Evolutionary conservation across 2,888 invertebrate species (phyloP), one percentile per base, ranked within the genome.

Genomic region (Micoletzkya japonica): DNA sequence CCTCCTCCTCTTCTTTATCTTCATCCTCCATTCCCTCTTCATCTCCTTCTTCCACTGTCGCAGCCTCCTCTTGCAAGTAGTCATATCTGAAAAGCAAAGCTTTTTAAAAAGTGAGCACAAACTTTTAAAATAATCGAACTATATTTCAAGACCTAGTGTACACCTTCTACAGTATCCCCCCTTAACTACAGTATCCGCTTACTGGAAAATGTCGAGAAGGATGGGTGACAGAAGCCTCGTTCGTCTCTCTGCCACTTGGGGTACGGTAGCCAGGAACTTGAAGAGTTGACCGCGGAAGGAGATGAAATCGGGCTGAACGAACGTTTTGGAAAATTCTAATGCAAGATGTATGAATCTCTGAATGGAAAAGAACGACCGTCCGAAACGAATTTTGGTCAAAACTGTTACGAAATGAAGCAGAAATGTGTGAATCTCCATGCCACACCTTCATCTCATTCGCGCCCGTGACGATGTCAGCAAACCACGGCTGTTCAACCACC

Each of bases 281-380:
- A 94, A 91, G n/a, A 95, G 86, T 66, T 93, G 88, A 76, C 91
- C 89, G 77, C 94, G 90, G 85, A 92, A 92, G 86, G 93, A 92
- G 10, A 89, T 87, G 79, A 90, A 89, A 88, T 93, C 92, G 1
- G 91, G 54, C 54, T 54, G 17, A 54, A 54, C 7, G 7, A 44
- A 20, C 10, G 44, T 44, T 44, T 20, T 14, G n/a, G n/a, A n/a
- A n/a, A n/a, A n/a, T n/a, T n/a, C n/a, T n/a, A n/a, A n/a, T n/a
- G n/a, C n/a, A n/a, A n/a, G n/a, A n/a, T n/a, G n/a, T n/a, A 3
- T 39, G 3, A 59, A 24, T 59, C 0, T 26, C 17, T 24, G n/a
- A 2, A 32, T 24, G 36, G 32, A 59, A 37, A 39, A 26, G 4
- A 6, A 39, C 14, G 44, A 44, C 20, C 20, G 44, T 14, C 20